Base-by-base conservation (phyloP, 1,140 invertebrate genomes). In the Drosophila ohnishii region DNA sequence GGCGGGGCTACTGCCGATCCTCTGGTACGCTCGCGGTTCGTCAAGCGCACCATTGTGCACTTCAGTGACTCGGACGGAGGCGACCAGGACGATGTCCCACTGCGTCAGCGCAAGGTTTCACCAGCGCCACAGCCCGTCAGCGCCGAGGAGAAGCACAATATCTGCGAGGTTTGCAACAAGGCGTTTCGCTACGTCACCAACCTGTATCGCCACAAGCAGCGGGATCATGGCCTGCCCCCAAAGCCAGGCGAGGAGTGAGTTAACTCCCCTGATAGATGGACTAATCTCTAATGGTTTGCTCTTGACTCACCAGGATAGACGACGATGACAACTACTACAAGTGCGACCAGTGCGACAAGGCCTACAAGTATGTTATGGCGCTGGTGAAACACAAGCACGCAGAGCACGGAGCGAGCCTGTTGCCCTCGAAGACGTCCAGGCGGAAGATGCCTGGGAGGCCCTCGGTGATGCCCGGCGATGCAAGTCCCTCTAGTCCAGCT, bases 281-380 rank as follows among this genome's bases (percentile, higher is more conserved):
- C 7, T 2, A 10, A 14, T 5, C 0, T 1, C n/a, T 62, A 62
- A 53, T 14, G 1, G 16, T 16, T 69, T 19, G 0, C 0, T 22
- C n/a, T 10, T 8, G 2, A 2, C 34, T 55, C 13, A 14, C 22
- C 25, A 73, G 62, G 9, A 16, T 47, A 44, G 67, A 75, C 11
- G 62, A 60, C 7, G 51, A 44, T n/a, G 83, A 87, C n/a, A 75
- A 65, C 44, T 87, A 86, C 34, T 86, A 86, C 42, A 86, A 87
- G 30, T 86, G 82, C 40, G 83, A 86, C 28, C 75, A 76, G n/a
- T 86, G 82, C 22, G 79, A 79, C 11, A 86, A 86, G 9, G 61
- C 83, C 16, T 86, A 73, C 71, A 87, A 76, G 40, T 87, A 83
- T 25, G 74, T 86, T 3, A 79, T 87, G 83, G 51, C 64, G 9